Conservation (phyloP, 2,888 invertebrate genomes). For the Leuctra nigra region DNA sequence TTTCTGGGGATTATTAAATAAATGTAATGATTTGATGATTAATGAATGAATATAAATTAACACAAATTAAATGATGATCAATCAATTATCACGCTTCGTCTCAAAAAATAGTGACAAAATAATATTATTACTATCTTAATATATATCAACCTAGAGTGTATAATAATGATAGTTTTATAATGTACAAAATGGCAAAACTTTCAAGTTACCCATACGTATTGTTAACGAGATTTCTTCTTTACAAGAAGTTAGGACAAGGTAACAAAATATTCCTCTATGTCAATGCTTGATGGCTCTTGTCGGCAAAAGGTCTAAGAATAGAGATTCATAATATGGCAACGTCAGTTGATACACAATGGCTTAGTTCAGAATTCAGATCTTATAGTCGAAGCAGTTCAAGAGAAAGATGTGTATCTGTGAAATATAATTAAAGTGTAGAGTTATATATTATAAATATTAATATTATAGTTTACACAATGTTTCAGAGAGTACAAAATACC, state of each 20-base stretch:
- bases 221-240: conserved; percentile 14
- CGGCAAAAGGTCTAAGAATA: too few relatives aligned
- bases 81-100: neutral
- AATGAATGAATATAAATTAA: neutral
- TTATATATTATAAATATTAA: too few relatives aligned
- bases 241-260: conserved; percentile 20
- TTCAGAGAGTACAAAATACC: too few relatives aligned
- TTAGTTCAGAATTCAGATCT: too few relatives aligned
- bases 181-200: conserved; percentile 5
- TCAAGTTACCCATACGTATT: neutral
- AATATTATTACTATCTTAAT: conserved; percentile 2
- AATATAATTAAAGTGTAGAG: too few relatives aligned
- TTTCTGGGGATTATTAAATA: neutral
- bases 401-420: too few relatives aligned
- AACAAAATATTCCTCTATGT: conserved; percentile 27
- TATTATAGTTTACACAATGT: too few relatives aligned
- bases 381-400: too few relatives aligned
- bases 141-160: neutral
- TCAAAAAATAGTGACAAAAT: neutral
- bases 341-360: too few relatives aligned
- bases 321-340: too few relatives aligned
- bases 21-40: conserved; percentile 1
- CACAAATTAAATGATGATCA: neutral
- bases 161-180: neutral
- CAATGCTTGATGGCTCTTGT: too few relatives aligned